Evolutionary conservation across 2,113 vertebrate species (phyloP).

Genomic region (Microtus oregoni): DNA sequence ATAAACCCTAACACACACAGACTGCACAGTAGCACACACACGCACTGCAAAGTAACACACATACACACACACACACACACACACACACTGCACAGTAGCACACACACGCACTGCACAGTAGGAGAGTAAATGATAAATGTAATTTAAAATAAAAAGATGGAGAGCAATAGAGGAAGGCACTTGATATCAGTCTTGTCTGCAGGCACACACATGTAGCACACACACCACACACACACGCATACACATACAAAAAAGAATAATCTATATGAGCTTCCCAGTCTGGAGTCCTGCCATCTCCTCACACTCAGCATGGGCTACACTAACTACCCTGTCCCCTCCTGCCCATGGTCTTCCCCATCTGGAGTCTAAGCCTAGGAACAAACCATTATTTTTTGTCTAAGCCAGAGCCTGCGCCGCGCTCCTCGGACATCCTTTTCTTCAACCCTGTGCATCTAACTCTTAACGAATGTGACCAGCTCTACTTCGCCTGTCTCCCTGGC

Average conservation of each 20-base stretch:
- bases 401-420: not conserved
- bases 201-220: not conserved
- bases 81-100: too few species aligned
- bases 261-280: not conserved
- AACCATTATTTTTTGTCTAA: not conserved
- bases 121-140: too few species aligned
- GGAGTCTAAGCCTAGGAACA: not conserved
- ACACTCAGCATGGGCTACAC: not conserved
- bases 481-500: not conserved
- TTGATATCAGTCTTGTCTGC: not conserved
- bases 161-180: too few species aligned
- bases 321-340: not conserved
- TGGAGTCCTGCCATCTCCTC: not conserved
- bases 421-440: not conserved
- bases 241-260: not conserved
- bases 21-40: too few species aligned
- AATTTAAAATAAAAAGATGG: too few species aligned
- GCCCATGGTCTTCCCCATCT: not conserved
- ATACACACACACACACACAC: too few species aligned
- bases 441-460: not conserved
- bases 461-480: not conserved
- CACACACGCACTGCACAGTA: too few species aligned
- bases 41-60: too few species aligned
- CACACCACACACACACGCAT: not conserved
- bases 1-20: not conserved